These are phyloP conservation scores for Cydia splendana DNA, from an alignment of 1,140 invertebrate genomes.

Conservation along the genomic window DNA sequence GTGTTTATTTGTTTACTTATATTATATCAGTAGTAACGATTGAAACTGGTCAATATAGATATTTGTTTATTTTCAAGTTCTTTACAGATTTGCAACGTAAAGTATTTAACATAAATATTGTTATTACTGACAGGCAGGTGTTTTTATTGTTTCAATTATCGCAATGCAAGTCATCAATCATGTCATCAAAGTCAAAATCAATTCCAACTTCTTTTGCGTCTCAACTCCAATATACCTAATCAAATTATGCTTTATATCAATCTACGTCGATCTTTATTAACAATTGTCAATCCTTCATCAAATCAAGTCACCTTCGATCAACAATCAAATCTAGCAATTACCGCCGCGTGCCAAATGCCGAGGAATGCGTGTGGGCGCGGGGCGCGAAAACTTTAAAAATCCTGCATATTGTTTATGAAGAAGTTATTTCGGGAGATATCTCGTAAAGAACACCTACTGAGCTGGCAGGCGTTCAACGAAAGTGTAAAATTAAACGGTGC, in stretches of 20 bases:
- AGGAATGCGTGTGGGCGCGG: conserved; percentile 50
- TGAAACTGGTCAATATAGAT: not conserved
- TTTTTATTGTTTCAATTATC: too few species aligned
- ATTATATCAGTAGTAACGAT: not conserved
- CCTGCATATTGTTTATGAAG: conserved; percentile 72
- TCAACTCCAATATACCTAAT: not conserved
- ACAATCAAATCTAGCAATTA: conserved; percentile 24
- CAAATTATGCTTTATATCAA: not conserved
- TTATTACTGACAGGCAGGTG: too few species aligned
- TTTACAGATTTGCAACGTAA: not conserved
- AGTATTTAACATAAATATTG: not conserved
- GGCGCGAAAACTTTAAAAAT: conserved; percentile 44
- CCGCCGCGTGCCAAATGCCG: conserved; percentile 39
- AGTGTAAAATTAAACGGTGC: conserved; percentile 67
- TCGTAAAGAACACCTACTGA: conserved; percentile 69
- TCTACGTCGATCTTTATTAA: not conserved
- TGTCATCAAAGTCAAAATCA: not conserved
- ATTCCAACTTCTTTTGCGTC: not conserved
- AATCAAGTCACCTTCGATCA: conserved; percentile 24
- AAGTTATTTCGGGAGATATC: conserved; percentile 73
- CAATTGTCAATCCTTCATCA: conserved; percentile 29
- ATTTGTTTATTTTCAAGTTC: not conserved
- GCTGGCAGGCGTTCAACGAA: conserved; percentile 70
- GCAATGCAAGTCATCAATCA: not conserved
- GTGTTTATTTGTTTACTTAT: not conserved